These are phyloP conservation scores for Drosophila saltans DNA, from an alignment of 1,140 invertebrate species.

Conservation along the genomic window DNA sequence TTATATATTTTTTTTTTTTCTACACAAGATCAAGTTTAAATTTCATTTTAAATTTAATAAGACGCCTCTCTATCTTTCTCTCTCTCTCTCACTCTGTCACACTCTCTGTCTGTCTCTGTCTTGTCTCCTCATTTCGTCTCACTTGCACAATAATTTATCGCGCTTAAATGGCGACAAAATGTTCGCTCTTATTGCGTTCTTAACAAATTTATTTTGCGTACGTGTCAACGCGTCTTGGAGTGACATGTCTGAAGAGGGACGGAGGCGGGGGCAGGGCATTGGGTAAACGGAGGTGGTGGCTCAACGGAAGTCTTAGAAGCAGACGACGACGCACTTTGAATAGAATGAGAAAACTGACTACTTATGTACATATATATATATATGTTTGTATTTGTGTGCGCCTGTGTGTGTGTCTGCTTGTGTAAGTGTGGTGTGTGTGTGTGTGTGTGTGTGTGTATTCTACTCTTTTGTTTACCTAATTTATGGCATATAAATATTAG, in stretches of 20 bases:
- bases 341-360: not conserved
- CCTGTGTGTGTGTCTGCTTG: not conserved
- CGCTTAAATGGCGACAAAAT: slow-evolving; percentile 79
- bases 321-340: not conserved
- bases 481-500: slow-evolving; percentile 79
- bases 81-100: not conserved
- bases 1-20: too few relatives aligned
- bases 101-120: slow-evolving; percentile 21
- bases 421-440: not conserved
- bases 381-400: not conserved
- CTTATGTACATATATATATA: too few relatives aligned
- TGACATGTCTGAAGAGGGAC: slow-evolving; percentile 17
- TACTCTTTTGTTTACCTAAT: slow-evolving; percentile 69
- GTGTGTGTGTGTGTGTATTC: slow-evolving; percentile 29
- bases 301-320: slow-evolving; percentile 6
- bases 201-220: slow-evolving; percentile 81
- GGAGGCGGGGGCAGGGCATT: not conserved
- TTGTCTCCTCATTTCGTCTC: slow-evolving; percentile 20
- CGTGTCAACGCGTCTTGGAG: slow-evolving; percentile 70
- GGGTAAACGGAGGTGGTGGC: not conserved
- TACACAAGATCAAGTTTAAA: slow-evolving; percentile 73
- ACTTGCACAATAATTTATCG: slow-evolving; percentile 74
- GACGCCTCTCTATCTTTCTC: slow-evolving; percentile 17
- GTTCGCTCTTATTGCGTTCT: slow-evolving; percentile 78
- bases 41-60: slow-evolving; percentile 76